Base-by-base conservation (phyloP, 2,888 invertebrate genomes). In the Altica lythri region DNA sequence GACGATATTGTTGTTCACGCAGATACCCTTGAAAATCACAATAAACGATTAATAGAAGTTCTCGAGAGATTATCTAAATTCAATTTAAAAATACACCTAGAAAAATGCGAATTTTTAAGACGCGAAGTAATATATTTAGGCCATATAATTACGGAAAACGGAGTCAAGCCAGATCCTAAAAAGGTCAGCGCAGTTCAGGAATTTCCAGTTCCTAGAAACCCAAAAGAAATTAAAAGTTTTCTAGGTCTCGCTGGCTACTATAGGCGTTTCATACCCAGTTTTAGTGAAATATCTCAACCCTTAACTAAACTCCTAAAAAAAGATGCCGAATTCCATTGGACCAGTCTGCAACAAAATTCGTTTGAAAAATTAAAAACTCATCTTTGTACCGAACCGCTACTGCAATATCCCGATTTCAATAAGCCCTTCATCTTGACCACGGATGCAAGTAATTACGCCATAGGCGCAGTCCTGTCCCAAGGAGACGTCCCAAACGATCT, bases 1-100 rank as follows among this genome's bases (percentile, higher is more conserved):
- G 73, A 75, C 42, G 72, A 75, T 52, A 66, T 73, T 4, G 64
- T 75, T 0, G 63, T 73, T 35, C 29, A 61, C 46, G 67, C 62
- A 1, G 55, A 60, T 14, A 57, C 47, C 2, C 14, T 72, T 4
- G 50, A 60, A 10, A 59, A 63, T 13, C 70, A 72, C 18, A 63
- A 62, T 8, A 45, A 55, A 49, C 55, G 56, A 22, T 35, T 69
- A 6, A 37, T n/a, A 25, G 56, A 61, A 55, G 56, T 68, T 14
- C 65, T 69, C 17, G 42, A 63, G 12, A 49, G 63, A 58, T 19
- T 64, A 44, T 34, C 34, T 6, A 17, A 50, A 30, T 49, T 51
- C 32, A 62, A 62, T 34, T 32, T 63, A n/a, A 59, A 61, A 56
- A 35, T 65, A 1, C 60, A 62, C 57, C 58, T 57, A n/a, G 57